Conservation (phyloP, 1,140 invertebrate genomes). For the Phortica variegata region DNA sequence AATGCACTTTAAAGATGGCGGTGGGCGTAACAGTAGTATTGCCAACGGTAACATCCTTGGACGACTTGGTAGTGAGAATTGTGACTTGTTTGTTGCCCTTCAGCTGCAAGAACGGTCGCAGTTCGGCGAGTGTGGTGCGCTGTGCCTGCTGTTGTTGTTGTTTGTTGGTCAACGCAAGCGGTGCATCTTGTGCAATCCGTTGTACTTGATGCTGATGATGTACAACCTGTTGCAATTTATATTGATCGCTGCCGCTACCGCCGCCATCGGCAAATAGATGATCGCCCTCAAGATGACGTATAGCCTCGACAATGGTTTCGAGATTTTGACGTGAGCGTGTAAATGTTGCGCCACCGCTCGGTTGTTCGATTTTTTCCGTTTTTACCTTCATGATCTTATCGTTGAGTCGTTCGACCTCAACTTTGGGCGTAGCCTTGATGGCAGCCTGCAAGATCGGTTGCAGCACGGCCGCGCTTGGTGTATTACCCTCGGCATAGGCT, state of each 20-base stretch:
- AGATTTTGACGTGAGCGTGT: constrained; percentile 86
- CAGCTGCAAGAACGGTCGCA: constrained; percentile 67
- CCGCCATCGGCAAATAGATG: constrained; percentile 80
- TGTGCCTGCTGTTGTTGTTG: constrained; percentile 46
- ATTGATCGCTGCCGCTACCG: constrained; percentile 44
- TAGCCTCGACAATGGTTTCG: constrained; percentile 97
- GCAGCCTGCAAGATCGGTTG: constrained; percentile 78
- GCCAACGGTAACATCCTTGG: constrained; percentile 27
- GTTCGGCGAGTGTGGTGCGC: constrained; percentile 64
- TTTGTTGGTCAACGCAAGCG: constrained; percentile 73
- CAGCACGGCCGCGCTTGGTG: constrained; percentile 54
- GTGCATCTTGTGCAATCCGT: constrained; percentile 63
- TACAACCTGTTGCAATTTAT: constrained; percentile 16
- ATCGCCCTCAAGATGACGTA: constrained; percentile 92
- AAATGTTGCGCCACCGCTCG: constrained; percentile 25
- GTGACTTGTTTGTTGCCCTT: constrained; percentile 48
- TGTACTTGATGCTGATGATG: constrained; percentile 30
- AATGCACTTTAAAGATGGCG: constrained; percentile 52
- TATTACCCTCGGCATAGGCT: constrained; percentile 50
- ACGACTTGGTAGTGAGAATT: constrained; percentile 37
- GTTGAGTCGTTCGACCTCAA: constrained; percentile 69
- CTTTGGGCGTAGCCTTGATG: constrained; percentile 82
- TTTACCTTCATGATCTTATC: constrained; percentile 50
- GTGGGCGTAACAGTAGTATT: constrained; percentile 35
- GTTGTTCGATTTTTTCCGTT: constrained; percentile 44